A percentile compares a stretch with the other conserved stretches of the same genome.
phyloP scores from a whole-genome alignment of 2,888 invertebrate species.

The Parascotia fuliginaria region DNA sequence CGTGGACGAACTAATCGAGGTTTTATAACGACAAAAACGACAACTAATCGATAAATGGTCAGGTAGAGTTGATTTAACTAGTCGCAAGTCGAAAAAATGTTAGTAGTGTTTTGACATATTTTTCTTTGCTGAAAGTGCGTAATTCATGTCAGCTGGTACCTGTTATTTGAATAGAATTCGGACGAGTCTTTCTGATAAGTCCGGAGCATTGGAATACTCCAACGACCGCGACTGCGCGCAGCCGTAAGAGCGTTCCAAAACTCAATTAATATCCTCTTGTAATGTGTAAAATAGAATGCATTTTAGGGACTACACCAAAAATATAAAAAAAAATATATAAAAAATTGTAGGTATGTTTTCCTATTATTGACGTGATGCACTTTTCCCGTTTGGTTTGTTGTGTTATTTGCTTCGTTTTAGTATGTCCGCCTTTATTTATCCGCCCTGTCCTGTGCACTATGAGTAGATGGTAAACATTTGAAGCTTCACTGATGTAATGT shows the following conservation, averaged over 20 bases:
- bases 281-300: conserved; percentile 79
- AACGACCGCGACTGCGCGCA: conserved; percentile 56
- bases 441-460: conserved; percentile 72
- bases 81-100: conserved; percentile 85
- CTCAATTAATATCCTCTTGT: conserved; percentile 59
- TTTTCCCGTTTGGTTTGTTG: conserved; percentile 75
- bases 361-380: conserved; percentile 79
- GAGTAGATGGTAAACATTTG: conserved; percentile 52
- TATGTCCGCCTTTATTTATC: conserved; percentile 67
- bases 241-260: conserved; percentile 74
- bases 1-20: conserved; percentile 80
- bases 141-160: conserved; percentile 85
- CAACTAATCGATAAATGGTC: conserved; percentile 82
- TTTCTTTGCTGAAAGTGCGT: conserved; percentile 87
- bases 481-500: conserved; percentile 42
- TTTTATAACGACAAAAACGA: conserved; percentile 69
- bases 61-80: conserved; percentile 87
- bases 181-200: conserved; percentile 38
- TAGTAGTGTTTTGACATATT: conserved; percentile 87
- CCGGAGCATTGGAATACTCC: conserved; percentile 73
- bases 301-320: conserved; percentile 72
- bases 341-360: conserved; percentile 70
- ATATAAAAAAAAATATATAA: conserved; percentile 61
- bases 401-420: conserved; percentile 82
- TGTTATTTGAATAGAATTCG: conserved; percentile 67